phyloP scores from a whole-genome alignment of 2,888 invertebrate genomes.

The Harmothoe impar region DNA sequence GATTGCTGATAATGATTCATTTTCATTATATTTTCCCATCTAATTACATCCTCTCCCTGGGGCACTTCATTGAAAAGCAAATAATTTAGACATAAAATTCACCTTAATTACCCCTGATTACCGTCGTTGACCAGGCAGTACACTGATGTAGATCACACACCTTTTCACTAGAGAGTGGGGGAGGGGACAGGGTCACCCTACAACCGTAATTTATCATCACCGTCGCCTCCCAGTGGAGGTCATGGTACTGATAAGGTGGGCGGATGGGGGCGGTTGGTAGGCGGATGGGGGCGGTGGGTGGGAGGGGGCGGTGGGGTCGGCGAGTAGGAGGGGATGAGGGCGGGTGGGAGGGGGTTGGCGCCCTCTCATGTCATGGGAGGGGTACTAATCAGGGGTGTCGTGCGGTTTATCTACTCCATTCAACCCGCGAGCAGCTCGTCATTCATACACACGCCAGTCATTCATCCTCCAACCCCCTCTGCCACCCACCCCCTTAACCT shows the following conservation, averaged over 20 bases:
- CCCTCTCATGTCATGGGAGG: constrained; percentile 19
- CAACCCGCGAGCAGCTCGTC: constrained; percentile 1
- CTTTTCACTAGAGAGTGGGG: neutral
- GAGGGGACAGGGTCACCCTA: no score
- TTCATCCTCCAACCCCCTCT: neutral
- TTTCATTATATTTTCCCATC: no score
- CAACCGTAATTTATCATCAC: no score
- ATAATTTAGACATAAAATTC: constrained; percentile 9
- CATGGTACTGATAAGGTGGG: neutral
- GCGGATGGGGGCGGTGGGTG: neutral
- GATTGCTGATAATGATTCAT: neutral
- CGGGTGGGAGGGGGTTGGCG: neutral
- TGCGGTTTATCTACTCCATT: constrained; percentile 41
- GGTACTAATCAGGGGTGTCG: constrained; percentile 41
- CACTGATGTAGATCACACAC: neutral
- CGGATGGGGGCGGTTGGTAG: neutral
- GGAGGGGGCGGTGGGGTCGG: neutral
- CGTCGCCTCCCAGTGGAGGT: no score
- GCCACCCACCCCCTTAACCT: neutral
- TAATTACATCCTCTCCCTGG: no score
- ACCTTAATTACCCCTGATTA: constrained; percentile 16
- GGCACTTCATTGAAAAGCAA: neutral
- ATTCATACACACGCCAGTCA: constrained; percentile 22
- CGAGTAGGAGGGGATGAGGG: neutral
- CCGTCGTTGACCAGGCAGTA: neutral